Conservation (phyloP, 64 coral and sea anemone genomes). For the Hydrozoanthus tunicans region DNA sequence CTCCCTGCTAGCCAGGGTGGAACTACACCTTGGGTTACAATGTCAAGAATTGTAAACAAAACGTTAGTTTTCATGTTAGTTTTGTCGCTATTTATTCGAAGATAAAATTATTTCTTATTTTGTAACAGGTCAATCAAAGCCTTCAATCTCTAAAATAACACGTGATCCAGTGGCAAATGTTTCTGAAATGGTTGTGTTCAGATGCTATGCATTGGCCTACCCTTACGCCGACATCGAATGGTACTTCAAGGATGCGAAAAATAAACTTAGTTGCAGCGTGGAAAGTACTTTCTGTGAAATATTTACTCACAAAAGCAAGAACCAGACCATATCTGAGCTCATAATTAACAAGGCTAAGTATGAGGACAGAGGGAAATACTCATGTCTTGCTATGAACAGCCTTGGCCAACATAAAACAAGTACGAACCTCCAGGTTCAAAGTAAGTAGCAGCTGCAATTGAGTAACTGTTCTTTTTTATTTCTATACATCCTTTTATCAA, state of each 20-base stretch:
- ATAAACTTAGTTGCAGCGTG: not conserved
- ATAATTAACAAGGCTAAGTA: not conserved
- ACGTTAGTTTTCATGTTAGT: not conserved
- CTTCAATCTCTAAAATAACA: not conserved
- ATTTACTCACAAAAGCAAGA: not conserved
- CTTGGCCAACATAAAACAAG: not conserved
- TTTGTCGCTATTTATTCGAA: not conserved
- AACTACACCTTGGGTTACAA: no score
- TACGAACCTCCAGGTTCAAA: constrained; percentile 9
- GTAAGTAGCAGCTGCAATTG: constrained; percentile 6
- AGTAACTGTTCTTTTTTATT: not conserved
- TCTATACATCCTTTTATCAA: no score
- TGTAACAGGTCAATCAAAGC: constrained; percentile 3
- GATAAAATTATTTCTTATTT: not conserved
- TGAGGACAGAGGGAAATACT: constrained; percentile 12
- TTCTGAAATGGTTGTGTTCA: not conserved
- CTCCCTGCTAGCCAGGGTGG: no score
- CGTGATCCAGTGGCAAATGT: constrained; percentile 15
- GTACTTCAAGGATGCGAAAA: constrained; percentile 3
- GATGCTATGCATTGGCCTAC: not conserved
- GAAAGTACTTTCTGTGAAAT: not conserved
- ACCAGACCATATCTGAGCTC: not conserved
- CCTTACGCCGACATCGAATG: constrained; percentile 5
- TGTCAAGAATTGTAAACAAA: not conserved
- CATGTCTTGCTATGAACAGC: constrained; percentile 1